phyloP scores from a whole-genome alignment of 2,113 vertebrate genomes.

The Herpetotheres cachinnans region DNA sequence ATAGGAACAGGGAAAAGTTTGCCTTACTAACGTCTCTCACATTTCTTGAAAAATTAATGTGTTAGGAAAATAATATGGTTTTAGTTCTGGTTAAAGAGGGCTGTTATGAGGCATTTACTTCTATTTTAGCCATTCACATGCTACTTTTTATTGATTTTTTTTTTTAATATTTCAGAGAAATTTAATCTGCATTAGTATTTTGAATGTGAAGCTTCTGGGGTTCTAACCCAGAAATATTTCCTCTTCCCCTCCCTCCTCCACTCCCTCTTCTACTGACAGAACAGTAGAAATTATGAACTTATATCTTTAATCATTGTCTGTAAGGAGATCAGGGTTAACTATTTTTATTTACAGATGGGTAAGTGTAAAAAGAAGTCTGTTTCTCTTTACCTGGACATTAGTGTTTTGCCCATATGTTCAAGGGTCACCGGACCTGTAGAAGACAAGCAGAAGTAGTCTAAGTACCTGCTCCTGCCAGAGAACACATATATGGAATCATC shows the following conservation, averaged over 20 bases:
- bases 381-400: not conserved
- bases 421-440: not conserved
- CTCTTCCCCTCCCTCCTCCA: fast-evolving
- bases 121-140: not conserved
- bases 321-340: not conserved
- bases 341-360: not conserved
- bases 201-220: not conserved
- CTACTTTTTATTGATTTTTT: not conserved
- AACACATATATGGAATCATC: not conserved
- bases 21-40: too few relatives aligned
- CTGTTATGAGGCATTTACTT: not conserved
- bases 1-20: not conserved
- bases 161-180: not conserved
- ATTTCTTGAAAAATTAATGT: not conserved
- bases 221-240: not conserved
- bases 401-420: not conserved
- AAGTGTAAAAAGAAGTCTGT: not conserved
- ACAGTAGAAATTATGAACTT: not conserved
- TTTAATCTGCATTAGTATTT: not conserved
- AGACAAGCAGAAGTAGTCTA: not conserved
- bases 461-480: not conserved
- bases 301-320: not conserved
- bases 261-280: not conserved
- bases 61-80: not conserved
- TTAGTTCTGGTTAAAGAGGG: not conserved